Percentiles rank a stretch among this genome's conserved stretches.
Conservation (phyloP, 2,113 vertebrate genomes). For the Octodon degus region DNA sequence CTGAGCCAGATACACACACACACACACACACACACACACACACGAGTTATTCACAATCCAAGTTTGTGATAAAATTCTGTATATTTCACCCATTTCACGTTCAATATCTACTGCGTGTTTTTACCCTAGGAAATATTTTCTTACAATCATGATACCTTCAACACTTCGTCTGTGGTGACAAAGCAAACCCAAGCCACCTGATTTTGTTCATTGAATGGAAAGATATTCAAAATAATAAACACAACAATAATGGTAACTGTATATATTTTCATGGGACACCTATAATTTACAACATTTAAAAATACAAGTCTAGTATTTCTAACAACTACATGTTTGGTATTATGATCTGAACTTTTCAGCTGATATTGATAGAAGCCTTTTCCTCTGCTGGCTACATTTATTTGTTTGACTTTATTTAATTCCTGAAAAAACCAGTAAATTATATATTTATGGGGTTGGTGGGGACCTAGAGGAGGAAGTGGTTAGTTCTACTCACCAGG, state of each 20-base stretch:
- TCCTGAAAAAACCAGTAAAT: not conserved
- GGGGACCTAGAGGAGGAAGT: not conserved
- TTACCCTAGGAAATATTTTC: not conserved
- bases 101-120: not conserved
- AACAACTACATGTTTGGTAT: not conserved
- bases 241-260: not conserved
- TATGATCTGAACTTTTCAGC: slow-evolving; percentile 8
- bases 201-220: slow-evolving; percentile 10
- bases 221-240: slow-evolving; percentile 4
- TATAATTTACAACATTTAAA: not conserved
- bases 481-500: not conserved
- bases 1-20: no score
- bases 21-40: no score
- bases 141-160: not conserved
- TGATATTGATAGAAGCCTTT: slow-evolving; percentile 29
- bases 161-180: not conserved
- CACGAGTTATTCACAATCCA: not conserved
- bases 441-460: not conserved
- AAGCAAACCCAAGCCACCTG: not conserved
- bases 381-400: not conserved
- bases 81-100: not conserved
- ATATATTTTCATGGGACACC: not conserved
- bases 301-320: not conserved
- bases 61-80: not conserved
- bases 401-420: not conserved